Percentiles rank a stretch among this genome's conserved stretches.
These are phyloP conservation scores for Cremastinae sp. DNA, from an alignment of 2,888 invertebrate genomes.

Conservation along the genomic window DNA sequence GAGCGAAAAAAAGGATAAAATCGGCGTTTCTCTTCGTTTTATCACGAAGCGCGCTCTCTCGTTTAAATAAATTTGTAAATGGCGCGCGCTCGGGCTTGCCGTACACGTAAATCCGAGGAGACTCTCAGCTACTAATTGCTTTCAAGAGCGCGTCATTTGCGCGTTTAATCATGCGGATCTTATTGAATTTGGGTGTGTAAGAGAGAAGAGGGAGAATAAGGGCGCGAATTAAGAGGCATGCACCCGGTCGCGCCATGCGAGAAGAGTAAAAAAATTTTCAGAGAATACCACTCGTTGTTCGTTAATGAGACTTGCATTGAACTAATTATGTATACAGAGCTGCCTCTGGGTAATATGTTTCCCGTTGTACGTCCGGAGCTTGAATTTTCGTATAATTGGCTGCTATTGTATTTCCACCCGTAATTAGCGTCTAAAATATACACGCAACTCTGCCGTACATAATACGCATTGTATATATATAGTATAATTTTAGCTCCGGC, in stretches of 20 bases:
- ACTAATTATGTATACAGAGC: constrained; percentile 54
- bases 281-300: constrained; percentile 47
- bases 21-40: no score
- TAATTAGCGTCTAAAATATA: constrained; percentile 59
- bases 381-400: constrained; percentile 56
- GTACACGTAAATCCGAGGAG: neutral
- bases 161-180: constrained; percentile 47
- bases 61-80: neutral
- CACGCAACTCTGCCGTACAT: constrained; percentile 22
- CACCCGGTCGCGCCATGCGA: constrained; percentile 17
- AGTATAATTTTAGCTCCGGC: neutral
- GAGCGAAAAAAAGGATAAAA: no score
- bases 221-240: neutral
- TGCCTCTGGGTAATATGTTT: constrained; percentile 18
- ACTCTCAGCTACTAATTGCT: constrained; percentile 37
- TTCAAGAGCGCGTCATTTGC: constrained; percentile 29
- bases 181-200: constrained; percentile 33
- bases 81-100: neutral
- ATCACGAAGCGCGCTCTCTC: neutral
- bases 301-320: constrained; percentile 46
- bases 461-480: constrained; percentile 5
- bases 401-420: constrained; percentile 55
- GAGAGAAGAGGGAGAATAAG: constrained; percentile 13
- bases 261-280: constrained; percentile 52
- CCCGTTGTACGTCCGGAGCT: constrained; percentile 19